A percentile compares a stretch with the other conserved stretches of the same genome.
Conservation (phyloP, 2,888 invertebrate species). For the Patella pellucida region DNA sequence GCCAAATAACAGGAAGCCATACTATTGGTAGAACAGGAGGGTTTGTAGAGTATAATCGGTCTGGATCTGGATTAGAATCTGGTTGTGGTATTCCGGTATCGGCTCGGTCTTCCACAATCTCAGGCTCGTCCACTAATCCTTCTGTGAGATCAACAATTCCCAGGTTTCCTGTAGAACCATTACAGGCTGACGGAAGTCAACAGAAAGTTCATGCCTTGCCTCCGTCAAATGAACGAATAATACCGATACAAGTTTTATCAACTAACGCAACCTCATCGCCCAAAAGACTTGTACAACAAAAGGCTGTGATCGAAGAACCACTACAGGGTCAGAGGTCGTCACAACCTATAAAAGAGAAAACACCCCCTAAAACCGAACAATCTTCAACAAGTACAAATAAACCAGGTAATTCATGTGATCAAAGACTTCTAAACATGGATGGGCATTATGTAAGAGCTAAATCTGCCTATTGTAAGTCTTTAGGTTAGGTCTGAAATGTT, state of each 20-base stretch:
- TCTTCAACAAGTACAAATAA: not conserved
- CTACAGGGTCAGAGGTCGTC: not conserved
- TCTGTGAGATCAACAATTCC: conserved; percentile 34
- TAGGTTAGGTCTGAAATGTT: too few relatives aligned
- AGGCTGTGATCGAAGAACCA: not conserved
- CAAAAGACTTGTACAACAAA: not conserved
- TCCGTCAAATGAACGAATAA: conserved; percentile 37
- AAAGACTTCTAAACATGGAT: too few relatives aligned
- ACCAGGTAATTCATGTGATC: too few relatives aligned
- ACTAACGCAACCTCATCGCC: not conserved
- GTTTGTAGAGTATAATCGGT: not conserved
- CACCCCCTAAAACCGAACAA: conserved; percentile 1
- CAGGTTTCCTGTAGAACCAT: conserved; percentile 33
- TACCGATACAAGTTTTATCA: conserved; percentile 45
- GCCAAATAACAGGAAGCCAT: not conserved
- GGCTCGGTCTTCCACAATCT: conserved; percentile 3
- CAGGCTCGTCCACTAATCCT: conserved; percentile 18
- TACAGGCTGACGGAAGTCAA: not conserved
- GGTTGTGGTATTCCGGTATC: conserved; percentile 8
- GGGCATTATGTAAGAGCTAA: too few relatives aligned
- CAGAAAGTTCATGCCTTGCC: not conserved
- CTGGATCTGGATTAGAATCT: not conserved
- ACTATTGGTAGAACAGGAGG: not conserved
- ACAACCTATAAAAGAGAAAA: not conserved
- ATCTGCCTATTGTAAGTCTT: too few relatives aligned